Evolutionary conservation across 2,888 invertebrate species (phyloP).

Genomic region (Schrankia costaestrigalis): DNA sequence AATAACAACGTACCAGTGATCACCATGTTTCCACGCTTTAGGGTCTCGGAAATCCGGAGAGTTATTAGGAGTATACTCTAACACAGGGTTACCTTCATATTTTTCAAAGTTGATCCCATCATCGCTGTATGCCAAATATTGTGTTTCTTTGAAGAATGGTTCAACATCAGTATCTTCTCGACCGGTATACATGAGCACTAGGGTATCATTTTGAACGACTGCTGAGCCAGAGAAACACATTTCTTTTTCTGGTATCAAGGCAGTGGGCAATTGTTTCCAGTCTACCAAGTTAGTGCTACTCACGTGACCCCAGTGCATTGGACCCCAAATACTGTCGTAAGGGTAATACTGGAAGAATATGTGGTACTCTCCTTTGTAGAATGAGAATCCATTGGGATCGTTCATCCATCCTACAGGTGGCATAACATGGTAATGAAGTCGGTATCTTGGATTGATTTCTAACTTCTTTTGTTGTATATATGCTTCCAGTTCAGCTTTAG

Average conservation of each 20-base stretch:
- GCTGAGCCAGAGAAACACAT: conserved; percentile 75
- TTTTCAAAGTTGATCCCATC: conserved; percentile 67
- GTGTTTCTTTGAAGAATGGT: conserved; percentile 56
- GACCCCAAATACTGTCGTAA: conserved; percentile 63
- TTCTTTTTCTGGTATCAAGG: conserved; percentile 67
- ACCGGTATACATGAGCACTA: conserved; percentile 67
- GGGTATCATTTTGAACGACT: conserved; percentile 52
- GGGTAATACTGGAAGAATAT: conserved; percentile 79
- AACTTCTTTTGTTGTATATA: conserved; percentile 54
- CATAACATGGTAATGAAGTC: conserved; percentile 60
- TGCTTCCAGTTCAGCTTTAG: conserved; percentile 41
- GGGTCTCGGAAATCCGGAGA: conserved; percentile 75
- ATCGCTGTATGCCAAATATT: conserved; percentile 62
- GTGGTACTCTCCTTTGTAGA: conserved; percentile 73
- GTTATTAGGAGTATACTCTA: conserved; percentile 53
- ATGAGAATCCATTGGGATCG: conserved; percentile 80
- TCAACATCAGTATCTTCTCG: conserved; percentile 42
- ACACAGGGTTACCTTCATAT: conserved; percentile 64
- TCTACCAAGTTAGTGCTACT: conserved; percentile 67
- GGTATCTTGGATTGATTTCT: conserved; percentile 58
- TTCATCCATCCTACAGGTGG: conserved; percentile 80
- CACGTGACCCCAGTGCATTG: conserved; percentile 80
- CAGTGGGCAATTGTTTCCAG: conserved; percentile 73
- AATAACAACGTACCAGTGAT: conserved; percentile 65
- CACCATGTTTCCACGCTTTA: conserved; percentile 66